Evolutionary conservation across 53 echinoderm and acorn worm genomes (phyloP).

Genomic region (Apostichopus leukothele): DNA sequence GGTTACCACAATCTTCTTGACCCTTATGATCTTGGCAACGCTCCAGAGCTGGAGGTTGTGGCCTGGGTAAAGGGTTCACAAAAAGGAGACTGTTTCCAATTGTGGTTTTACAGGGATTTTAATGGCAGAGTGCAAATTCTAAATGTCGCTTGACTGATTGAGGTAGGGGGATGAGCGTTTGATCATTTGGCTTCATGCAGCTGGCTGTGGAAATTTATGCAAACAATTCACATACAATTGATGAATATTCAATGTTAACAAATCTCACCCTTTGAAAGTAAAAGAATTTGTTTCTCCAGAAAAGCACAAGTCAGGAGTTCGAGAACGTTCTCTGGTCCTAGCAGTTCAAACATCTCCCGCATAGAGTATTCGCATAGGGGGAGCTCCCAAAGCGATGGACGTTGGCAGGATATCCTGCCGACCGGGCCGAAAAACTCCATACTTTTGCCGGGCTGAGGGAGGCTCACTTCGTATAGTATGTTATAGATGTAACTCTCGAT

Average conservation of each 20-base stretch:
- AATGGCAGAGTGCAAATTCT: too few relatives aligned
- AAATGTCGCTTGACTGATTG: too few relatives aligned
- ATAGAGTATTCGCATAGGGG: slow-evolving; percentile 88
- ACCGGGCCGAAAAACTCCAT: slow-evolving; percentile 74
- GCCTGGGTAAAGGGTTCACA: too few relatives aligned
- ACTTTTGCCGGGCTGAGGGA: slow-evolving; percentile 79
- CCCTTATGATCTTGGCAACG: too few relatives aligned
- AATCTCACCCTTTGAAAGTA: slow-evolving; percentile 85
- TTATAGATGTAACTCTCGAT: slow-evolving; percentile 91
- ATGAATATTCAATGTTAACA: background rate
- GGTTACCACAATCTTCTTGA: too few relatives aligned
- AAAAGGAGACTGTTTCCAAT: too few relatives aligned
- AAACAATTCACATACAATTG: too few relatives aligned
- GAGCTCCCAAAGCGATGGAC: slow-evolving; percentile 74
- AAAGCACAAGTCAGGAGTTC: slow-evolving; percentile 89
- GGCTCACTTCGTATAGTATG: slow-evolving; percentile 92
- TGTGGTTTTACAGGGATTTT: too few relatives aligned
- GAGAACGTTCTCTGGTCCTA: slow-evolving; percentile 82
- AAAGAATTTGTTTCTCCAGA: slow-evolving; percentile 87
- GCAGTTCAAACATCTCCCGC: slow-evolving; percentile 73
- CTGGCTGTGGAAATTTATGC: too few relatives aligned
- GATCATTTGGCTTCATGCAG: too few relatives aligned
- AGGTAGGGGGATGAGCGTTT: too few relatives aligned
- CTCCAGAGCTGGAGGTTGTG: too few relatives aligned
- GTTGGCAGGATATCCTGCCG: slow-evolving; percentile 76